Evolutionary conservation across 2,113 vertebrate genomes (phyloP).

Genomic region (Anser brachyrhynchus): DNA sequence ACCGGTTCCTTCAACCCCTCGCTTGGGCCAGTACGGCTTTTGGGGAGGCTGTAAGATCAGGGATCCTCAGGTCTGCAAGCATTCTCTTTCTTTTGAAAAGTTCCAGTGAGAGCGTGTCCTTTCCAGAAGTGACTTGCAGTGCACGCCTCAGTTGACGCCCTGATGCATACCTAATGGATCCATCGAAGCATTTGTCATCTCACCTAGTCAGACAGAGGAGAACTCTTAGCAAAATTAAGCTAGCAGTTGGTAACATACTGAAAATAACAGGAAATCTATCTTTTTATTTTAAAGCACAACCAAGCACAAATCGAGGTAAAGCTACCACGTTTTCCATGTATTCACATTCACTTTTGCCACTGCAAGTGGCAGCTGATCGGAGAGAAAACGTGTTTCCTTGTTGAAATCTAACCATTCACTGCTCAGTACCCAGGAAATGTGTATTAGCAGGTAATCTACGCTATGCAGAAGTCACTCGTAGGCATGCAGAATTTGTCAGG

Average conservation of each 20-base stretch:
- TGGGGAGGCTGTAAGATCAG: not conserved
- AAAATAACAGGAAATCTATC: not conserved
- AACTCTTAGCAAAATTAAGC: not conserved
- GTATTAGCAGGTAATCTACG: not conserved
- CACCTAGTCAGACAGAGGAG: not conserved
- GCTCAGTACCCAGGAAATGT: not conserved
- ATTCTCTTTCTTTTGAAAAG: not conserved
- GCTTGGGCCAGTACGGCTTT: not conserved
- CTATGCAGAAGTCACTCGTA: not conserved
- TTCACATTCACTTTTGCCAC: not conserved
- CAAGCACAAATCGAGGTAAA: not conserved
- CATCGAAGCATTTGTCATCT: not conserved
- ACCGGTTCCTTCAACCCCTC: not conserved
- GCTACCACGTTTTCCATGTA: not conserved
- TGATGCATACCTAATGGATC: not conserved
- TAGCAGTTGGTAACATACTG: not conserved
- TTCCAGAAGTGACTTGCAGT: not conserved
- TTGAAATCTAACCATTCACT: not conserved
- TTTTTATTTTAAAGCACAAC: not conserved
- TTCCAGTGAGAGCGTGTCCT: not conserved
- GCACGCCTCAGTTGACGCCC: not conserved
- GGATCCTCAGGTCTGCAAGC: not conserved
- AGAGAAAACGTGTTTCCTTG: not conserved
- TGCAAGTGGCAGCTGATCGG: not conserved
- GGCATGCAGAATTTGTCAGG: not conserved